A percentile compares a stretch with the other conserved stretches of the same genome.
phyloP scores from a whole-genome alignment of 2,888 invertebrate species.

The Orchesellides sinensis region DNA sequence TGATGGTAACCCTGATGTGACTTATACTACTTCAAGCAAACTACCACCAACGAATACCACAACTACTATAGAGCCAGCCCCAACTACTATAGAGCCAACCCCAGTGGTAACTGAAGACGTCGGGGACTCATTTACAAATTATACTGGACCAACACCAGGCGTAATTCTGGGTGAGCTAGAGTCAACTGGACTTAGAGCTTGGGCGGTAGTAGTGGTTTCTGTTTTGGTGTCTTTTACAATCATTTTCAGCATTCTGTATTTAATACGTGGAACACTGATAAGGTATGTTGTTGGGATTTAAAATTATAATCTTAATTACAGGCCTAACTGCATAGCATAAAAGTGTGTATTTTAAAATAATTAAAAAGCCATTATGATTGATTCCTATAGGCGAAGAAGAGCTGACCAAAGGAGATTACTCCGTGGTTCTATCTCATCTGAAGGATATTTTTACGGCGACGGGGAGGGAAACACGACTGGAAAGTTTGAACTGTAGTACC shows the following conservation, averaged over 20 bases:
- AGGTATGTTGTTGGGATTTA: conserved; percentile 33
- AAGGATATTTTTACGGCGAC: conserved; percentile 68
- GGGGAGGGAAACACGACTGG: conserved; percentile 17
- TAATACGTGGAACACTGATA: conserved; percentile 50
- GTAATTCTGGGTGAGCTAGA: not conserved
- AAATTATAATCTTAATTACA: not conserved
- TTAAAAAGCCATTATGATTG: not conserved
- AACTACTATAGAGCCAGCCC: not conserved
- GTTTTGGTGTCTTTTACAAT: conserved; percentile 57
- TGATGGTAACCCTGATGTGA: not conserved
- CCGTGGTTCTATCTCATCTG: conserved; percentile 53
- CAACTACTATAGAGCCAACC: not conserved
- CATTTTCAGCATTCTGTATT: conserved; percentile 57
- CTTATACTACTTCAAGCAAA: not conserved
- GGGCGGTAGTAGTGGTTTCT: conserved; percentile 48
- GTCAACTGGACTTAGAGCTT: conserved; percentile 9
- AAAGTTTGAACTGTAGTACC: conserved; percentile 42
- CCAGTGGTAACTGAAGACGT: conserved; percentile 11
- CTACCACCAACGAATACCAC: not conserved
- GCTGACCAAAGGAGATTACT: conserved; percentile 60
- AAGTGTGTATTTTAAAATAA: too few relatives aligned
- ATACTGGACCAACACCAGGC: not conserved
- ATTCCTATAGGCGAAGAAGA: conserved; percentile 41
- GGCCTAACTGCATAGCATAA: not conserved
- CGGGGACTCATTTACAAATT: conserved; percentile 7